Base-by-base conservation (phyloP, 2,113 vertebrate species). In the Psittacus erithacus region DNA sequence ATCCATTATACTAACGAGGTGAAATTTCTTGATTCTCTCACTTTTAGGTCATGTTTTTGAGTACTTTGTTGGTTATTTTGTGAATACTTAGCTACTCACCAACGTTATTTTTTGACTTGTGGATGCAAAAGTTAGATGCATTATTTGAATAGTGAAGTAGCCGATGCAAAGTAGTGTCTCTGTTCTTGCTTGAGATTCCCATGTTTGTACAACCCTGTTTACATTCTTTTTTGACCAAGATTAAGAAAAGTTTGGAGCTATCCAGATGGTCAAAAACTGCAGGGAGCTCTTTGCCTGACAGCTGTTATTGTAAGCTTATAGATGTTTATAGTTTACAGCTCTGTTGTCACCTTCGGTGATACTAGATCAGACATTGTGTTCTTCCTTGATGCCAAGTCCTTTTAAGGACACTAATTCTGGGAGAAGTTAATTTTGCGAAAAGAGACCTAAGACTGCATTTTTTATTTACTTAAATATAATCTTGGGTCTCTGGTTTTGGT, bases 201-300 rank as follows among this genome's bases (percentile, higher is more conserved):
- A 57, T 85, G 57, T 85, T 93, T 79, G 46, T 79, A 39, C 29
- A 85, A 73, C 65, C 33, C 57, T 41, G 38, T 80, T 93, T 67
- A 38, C 53, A 17, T 88, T 82, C 17, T 82, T 76, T 94, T 90
- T 78, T 86, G 31, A 82, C n/a, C 65, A 33, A 76, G 71, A 92
- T 86, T 55, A 83, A 50, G 67, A 71, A 91, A 90, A 86, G 44
- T 95, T 95, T 88, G 29, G 75, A 94, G 52, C 52, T 92, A 73
- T 85, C 70, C 85, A 96, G 85, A 92, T 95, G 93, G 90, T 85
- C 70, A 82, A 85, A 95, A 96, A 73, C 90, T 92, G 67, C 67
- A 92, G 90, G 88, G 85, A 94, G 59, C 79, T 95, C 90, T 94
- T 79, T 88, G 65, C 82, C 78, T 93, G 92, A 87, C 88, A 95